A percentile compares a stretch with the other conserved stretches of the same genome.
phyloP scores from a whole-genome alignment of 1,140 invertebrate species.

The Drosophila arawakana region DNA sequence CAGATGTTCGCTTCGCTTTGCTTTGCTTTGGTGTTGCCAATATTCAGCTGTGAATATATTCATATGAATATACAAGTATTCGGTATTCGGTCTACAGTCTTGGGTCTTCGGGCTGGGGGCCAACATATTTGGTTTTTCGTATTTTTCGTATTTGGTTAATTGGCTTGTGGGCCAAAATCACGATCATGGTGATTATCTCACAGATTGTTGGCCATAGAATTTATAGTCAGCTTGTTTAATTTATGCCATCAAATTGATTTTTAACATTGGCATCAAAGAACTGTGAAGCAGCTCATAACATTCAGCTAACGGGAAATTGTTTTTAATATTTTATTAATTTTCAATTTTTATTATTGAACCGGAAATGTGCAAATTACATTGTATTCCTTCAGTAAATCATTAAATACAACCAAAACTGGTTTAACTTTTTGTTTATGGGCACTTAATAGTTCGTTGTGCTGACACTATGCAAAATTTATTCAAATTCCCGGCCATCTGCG shows the following conservation, averaged over 20 bases:
- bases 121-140: conserved; percentile 1
- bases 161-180: conserved; percentile 8
- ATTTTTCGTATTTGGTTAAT: neutral
- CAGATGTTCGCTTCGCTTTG: neutral
- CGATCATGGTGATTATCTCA: conserved; percentile 16
- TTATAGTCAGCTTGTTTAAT: conserved; percentile 26
- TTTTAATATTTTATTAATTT: conserved; percentile 1
- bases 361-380: conserved; percentile 27
- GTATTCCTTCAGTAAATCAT: neutral
- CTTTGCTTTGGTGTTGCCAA: conserved; percentile 24
- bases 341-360: neutral
- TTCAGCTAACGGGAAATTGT: conserved; percentile 18
- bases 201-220: conserved; percentile 31
- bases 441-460: conserved; percentile 30
- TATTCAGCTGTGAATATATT: conserved; percentile 8
- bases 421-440: conserved; percentile 9
- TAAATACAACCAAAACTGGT: conserved; percentile 11
- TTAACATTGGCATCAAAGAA: conserved; percentile 8
- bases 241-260: conserved; percentile 41
- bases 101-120: conserved; percentile 8
- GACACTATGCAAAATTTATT: neutral
- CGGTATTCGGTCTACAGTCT: conserved; percentile 3
- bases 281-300: conserved; percentile 11
- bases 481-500: neutral
- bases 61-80: neutral